Evolutionary conservation across 2,113 vertebrate species (phyloP), one percentile per base, ranked within the genome.

Genomic region (Glaucidium brasilianum): DNA sequence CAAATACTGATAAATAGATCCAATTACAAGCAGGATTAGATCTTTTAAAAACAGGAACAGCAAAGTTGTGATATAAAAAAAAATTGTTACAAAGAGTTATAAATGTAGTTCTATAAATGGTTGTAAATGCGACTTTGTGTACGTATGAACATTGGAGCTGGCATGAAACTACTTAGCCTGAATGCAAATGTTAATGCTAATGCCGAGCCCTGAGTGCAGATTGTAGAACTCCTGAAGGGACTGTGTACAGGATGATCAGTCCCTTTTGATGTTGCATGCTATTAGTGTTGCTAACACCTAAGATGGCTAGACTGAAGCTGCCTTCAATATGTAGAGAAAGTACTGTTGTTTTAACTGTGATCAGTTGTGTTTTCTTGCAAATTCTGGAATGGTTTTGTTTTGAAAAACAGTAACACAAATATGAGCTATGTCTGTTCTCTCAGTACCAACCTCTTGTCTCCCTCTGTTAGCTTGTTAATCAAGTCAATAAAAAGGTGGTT

Each of bases 161-260:
- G 64, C 22, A 19, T 0, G 0, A 16, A 34, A 11, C 26, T 66
- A 0, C 45, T 76, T 8, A 47, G 45, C 56, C 47, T 35, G 67
- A 67, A 29, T 50, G 35, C 15, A 56, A 41, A n/a, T 10, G 8
- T 64, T 45, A 11, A 12, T n/a, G 87, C 18, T 66, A 6, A 47
- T 4, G 34, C 16, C 6, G 68, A 56, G 53, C 22, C 29, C 50
- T 45, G 1, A 0, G 15, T 35, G 22, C 43, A 12, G 43, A 6
- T 9, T 14, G 35, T 43, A 15, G 34, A 37, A 35, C 7, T 64
- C 0, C 0, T 11, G 23, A 2, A 10, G n/a, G 43, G 21, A 2
- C 26, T 15, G 12, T 8, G 23, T 71, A 2, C 16, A 11, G 34
- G 32, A 8, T 8, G 25, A 30, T 45, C 39, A 6, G 25, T 17